Percentiles rank a stretch among this genome's conserved stretches.
phyloP scores from a whole-genome alignment of 2,888 invertebrate genomes.

The Drosophila helvetica region DNA sequence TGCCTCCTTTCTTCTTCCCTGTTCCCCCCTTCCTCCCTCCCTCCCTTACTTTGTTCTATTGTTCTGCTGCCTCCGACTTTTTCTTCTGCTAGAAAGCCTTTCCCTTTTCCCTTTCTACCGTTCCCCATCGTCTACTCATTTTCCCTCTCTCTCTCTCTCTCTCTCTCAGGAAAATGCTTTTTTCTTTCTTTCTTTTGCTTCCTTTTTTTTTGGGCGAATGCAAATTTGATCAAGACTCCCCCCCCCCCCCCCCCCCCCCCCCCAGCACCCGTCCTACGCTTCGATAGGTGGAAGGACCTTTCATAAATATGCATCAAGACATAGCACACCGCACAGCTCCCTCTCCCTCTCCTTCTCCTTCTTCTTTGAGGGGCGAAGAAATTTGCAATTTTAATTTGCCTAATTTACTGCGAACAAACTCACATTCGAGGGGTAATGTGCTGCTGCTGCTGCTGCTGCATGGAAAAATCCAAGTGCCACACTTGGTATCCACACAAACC shows the following conservation, averaged over 20 bases:
- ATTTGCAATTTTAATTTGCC: constrained; percentile 44
- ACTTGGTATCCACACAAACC: too few species aligned
- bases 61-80: constrained; percentile 14
- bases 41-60: constrained; percentile 26
- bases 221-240: constrained; percentile 14
- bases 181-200: background rate
- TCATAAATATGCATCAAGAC: constrained; percentile 35
- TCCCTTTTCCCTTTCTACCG: background rate
- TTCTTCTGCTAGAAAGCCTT: constrained; percentile 20
- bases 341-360: background rate
- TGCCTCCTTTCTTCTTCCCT: constrained; percentile 10
- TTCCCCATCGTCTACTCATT: background rate
- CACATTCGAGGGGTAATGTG: background rate
- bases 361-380: background rate
- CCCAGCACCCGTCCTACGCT: background rate
- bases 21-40: constrained; percentile 2
- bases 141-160: too few species aligned
- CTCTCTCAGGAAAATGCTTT: background rate
- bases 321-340: background rate
- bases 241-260: background rate
- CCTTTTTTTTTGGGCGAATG: constrained; percentile 6
- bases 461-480: too few species aligned
- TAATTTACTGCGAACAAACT: constrained; percentile 37
- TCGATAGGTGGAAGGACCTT: constrained; percentile 20
- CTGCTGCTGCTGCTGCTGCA: background rate